Evolutionary conservation across 1,140 invertebrate species (phyloP).

Genomic region (Heliconius hewitsoni): DNA sequence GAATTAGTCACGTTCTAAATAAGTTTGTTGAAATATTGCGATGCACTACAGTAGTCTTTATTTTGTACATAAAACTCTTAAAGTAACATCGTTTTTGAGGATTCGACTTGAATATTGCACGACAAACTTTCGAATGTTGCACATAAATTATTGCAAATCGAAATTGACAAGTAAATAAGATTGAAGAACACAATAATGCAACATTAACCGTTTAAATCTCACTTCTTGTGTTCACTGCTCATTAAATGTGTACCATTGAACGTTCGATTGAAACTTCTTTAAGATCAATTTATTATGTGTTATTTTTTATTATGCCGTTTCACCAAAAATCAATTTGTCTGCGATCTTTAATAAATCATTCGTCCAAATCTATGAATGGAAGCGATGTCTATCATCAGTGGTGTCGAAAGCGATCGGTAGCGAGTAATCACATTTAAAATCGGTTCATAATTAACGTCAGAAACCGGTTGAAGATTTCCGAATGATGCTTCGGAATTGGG

Average conservation of each 20-base stretch:
- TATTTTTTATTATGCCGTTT: conserved; percentile 15
- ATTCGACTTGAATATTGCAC: conserved; percentile 46
- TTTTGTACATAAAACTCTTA: conserved; percentile 66
- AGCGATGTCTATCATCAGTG: conserved; percentile 56
- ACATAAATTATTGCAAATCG: conserved; percentile 49
- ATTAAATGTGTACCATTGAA: conserved; percentile 14
- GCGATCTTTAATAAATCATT: conserved; percentile 60
- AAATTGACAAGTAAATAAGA: conserved; percentile 62
- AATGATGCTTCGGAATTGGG: conserved; percentile 62
- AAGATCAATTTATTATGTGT: conserved; percentile 10
- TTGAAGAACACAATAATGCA: conserved; percentile 26
- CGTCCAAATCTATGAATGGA: conserved; percentile 61
- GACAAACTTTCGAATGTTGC: conserved; percentile 32
- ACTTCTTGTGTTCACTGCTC: conserved; percentile 17
- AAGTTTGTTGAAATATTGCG: conserved; percentile 56
- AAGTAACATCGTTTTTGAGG: conserved; percentile 51
- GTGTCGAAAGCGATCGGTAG: conserved; percentile 69
- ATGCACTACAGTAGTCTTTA: conserved; percentile 41
- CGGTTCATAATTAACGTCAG: conserved; percentile 71
- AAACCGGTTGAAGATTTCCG: conserved; percentile 64
- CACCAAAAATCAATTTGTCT: conserved; percentile 30
- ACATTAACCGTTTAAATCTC: conserved; percentile 31
- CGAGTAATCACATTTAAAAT: conserved; percentile 71
- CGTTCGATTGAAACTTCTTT: background rate
- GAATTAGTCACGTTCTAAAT: conserved; percentile 72